A percentile compares a stretch with the other conserved stretches of the same genome.
Evolutionary conservation across 2,797 vertebrate genomes (phyloP).

Genomic region (Lagodon rhomboides): DNA sequence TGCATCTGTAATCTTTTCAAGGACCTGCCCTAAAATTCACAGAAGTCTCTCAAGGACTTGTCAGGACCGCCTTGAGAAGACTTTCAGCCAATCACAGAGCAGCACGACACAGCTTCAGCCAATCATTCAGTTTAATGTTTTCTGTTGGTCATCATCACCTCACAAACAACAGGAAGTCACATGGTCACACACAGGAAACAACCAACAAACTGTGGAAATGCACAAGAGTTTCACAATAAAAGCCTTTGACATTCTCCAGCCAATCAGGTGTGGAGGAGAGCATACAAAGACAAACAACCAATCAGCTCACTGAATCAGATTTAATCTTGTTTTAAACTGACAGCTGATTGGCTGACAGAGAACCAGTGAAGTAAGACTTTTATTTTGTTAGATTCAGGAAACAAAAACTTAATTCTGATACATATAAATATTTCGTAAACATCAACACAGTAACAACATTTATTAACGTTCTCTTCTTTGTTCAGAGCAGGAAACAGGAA

Average conservation of each 20-base stretch:
- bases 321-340: background rate
- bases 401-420: constrained; percentile 11
- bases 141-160: constrained; percentile 23
- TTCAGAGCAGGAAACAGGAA: constrained; percentile 24
- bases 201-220: background rate
- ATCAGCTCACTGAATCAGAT: background rate
- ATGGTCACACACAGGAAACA: constrained; percentile 45
- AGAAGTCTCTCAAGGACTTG: no score
- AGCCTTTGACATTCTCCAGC: constrained; percentile 1
- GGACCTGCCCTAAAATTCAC: no score
- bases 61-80: no score
- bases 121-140: constrained; percentile 54
- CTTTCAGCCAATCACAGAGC: constrained; percentile 26
- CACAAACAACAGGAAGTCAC: constrained; percentile 54
- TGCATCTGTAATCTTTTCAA: no score
- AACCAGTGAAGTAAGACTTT: constrained; percentile 16
- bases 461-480: background rate
- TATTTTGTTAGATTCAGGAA: constrained; percentile 23
- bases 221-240: constrained; percentile 42
- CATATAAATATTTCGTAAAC: constrained; percentile 65
- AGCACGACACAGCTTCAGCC: constrained; percentile 27
- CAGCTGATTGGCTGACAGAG: constrained; percentile 6
- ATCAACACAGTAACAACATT: constrained; percentile 52
- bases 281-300: background rate
- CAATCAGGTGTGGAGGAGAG: constrained; percentile 34